Conservation (phyloP, 2,113 vertebrate genomes). For the Oryzias melastigma region DNA sequence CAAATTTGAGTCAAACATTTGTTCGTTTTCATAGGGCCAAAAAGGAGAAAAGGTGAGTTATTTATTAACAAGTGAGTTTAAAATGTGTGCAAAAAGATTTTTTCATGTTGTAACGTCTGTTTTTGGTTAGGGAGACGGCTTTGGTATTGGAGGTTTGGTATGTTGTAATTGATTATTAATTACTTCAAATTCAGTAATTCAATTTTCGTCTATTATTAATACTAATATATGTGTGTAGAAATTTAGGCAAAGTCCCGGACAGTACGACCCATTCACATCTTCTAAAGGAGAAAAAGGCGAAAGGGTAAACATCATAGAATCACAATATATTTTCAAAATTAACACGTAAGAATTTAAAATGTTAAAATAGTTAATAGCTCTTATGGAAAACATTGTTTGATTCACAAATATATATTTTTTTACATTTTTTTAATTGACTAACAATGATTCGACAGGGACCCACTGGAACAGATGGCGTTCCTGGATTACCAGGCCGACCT, state of each 20-base stretch:
- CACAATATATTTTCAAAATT: not conserved
- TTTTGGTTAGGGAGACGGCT: constrained; percentile 53
- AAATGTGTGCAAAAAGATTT: not conserved
- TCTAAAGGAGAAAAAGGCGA: constrained; percentile 87
- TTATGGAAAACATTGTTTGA: too few species aligned
- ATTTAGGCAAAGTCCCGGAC: constrained; percentile 62
- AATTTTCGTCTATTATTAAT: not conserved
- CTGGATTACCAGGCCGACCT: constrained; percentile 85
- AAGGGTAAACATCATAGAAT: constrained; percentile 70
- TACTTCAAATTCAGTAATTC: not conserved
- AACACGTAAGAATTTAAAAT: not conserved
- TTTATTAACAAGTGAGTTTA: not conserved
- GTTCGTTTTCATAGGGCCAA: constrained; percentile 72
- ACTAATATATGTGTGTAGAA: constrained; percentile 48
- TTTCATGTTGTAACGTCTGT: not conserved
- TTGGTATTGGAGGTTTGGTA: constrained; percentile 76
- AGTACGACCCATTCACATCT: constrained; percentile 74
- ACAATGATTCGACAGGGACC: constrained; percentile 75
- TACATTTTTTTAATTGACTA: not conserved
- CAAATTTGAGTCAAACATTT: constrained; percentile 10
- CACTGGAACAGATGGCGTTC: constrained; percentile 85
- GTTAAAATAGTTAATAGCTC: too few species aligned
- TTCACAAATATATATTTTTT: constrained; percentile 11
- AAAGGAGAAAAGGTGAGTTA: constrained; percentile 81
- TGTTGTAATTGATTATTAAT: constrained; percentile 10